A percentile compares a stretch with the other conserved stretches of the same genome.
Evolutionary conservation across 1,140 invertebrate genomes (phyloP).

Genomic region (Drosophila lini): DNA sequence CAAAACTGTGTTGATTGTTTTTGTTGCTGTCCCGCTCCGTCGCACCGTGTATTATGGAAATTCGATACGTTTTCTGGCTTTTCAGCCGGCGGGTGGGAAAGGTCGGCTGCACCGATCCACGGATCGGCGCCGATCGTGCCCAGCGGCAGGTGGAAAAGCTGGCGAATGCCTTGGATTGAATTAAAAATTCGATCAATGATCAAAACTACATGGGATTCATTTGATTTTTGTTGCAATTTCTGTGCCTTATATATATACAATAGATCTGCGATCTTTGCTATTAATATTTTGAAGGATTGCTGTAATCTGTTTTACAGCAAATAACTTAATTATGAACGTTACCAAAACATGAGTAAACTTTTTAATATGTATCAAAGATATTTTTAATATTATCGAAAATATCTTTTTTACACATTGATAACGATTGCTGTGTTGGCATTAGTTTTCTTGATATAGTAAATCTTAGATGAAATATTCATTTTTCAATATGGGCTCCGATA

Average conservation of each 20-base stretch:
- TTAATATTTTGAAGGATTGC: background rate
- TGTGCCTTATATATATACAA: background rate
- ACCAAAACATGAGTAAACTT: background rate
- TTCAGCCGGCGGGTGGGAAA: slow-evolving; percentile 46
- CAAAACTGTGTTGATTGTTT: slow-evolving; percentile 69
- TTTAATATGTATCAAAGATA: background rate
- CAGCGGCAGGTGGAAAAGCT: slow-evolving; percentile 35
- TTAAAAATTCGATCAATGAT: slow-evolving; percentile 6
- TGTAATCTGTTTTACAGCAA: background rate
- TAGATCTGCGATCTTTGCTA: background rate
- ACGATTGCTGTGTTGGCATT: too few species aligned
- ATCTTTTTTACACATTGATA: too few species aligned
- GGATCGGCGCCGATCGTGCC: slow-evolving; percentile 3
- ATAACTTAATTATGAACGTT: background rate
- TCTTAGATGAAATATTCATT: too few species aligned
- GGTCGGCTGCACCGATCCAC: slow-evolving; percentile 19
- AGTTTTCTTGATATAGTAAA: too few species aligned
- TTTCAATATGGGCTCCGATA: too few species aligned
- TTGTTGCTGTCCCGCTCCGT: slow-evolving; percentile 81
- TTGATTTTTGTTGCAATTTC: background rate
- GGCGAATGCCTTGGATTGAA: slow-evolving; percentile 49
- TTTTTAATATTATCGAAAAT: too few species aligned
- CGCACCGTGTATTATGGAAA: slow-evolving; percentile 81
- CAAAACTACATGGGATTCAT: slow-evolving; percentile 2
- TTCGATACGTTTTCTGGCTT: slow-evolving; percentile 76